Evolutionary conservation across 2,797 vertebrate species (phyloP).

Genomic region (Antrozous pallidus): DNA sequence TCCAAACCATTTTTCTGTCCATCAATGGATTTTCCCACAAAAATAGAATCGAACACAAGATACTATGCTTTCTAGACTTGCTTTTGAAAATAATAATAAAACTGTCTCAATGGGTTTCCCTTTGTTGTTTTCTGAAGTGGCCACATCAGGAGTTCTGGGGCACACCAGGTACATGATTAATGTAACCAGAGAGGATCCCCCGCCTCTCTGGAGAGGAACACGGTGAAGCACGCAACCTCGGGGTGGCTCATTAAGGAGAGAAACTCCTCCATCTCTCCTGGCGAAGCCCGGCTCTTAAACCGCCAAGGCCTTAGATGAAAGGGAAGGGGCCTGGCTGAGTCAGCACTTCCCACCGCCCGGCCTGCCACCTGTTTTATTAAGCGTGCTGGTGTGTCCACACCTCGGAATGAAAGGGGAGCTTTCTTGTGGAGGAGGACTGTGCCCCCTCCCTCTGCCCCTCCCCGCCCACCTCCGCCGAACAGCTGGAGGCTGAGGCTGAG

Average conservation of each 20-base stretch:
- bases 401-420: neutral
- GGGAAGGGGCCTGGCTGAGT: neutral
- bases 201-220: neutral
- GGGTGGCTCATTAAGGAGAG: slow-evolving; percentile 27
- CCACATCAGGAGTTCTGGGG: neutral
- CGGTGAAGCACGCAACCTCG: neutral
- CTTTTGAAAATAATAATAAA: neutral
- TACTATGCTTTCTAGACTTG: neutral
- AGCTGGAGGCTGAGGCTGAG: neutral
- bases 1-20: neutral
- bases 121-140: neutral
- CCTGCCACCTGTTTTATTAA: slow-evolving; percentile 61
- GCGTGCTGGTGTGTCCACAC: neutral
- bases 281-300: slow-evolving; percentile 6
- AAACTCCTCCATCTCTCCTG: neutral
- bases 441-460: neutral
- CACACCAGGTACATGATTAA: slow-evolving; percentile 24
- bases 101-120: neutral
- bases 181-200: neutral
- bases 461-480: neutral
- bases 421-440: neutral
- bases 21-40: neutral
- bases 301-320: slow-evolving; percentile 52
- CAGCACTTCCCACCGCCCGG: neutral
- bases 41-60: neutral